A percentile compares a stretch with the other conserved stretches of the same genome.
Evolutionary conservation across 2,888 invertebrate genomes (phyloP).

Genomic region (Oxytorus armatus): DNA sequence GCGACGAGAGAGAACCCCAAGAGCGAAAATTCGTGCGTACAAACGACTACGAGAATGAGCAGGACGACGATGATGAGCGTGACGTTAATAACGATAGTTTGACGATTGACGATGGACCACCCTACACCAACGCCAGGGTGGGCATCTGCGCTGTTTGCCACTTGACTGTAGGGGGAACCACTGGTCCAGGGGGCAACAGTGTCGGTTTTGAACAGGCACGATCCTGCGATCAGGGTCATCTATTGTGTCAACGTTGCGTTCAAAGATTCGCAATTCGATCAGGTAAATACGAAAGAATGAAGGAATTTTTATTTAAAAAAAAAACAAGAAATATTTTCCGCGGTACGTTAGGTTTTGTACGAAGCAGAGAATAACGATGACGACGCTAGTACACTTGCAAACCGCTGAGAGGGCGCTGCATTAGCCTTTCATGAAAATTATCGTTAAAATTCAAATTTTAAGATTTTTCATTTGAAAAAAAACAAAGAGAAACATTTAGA

Average conservation of each 20-base stretch:
- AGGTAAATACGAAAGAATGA: conserved; percentile 69
- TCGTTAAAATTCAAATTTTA: too few relatives aligned
- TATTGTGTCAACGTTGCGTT: conserved; percentile 78
- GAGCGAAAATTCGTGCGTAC: conserved; percentile 48
- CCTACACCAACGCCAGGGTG: conserved; percentile 44
- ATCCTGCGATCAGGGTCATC: conserved; percentile 75
- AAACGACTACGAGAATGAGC: conserved; percentile 60
- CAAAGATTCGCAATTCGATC: conserved; percentile 75
- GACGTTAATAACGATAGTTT: conserved; percentile 63
- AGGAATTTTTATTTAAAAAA: too few relatives aligned
- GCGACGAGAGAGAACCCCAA: conserved; percentile 49
- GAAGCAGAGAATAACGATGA: too few relatives aligned
- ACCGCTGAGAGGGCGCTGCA: too few relatives aligned
- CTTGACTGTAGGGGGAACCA: conserved; percentile 70
- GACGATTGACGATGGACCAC: conserved; percentile 15
- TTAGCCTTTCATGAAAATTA: too few relatives aligned
- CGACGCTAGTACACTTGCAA: too few relatives aligned
- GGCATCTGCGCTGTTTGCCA: conserved; percentile 76
- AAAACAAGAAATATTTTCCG: too few relatives aligned
- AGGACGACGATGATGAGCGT: conserved; percentile 63
- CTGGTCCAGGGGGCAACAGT: conserved; percentile 61
- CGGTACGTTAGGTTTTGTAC: too few relatives aligned
- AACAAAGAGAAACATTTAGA: too few relatives aligned
- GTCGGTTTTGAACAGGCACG: conserved; percentile 71
- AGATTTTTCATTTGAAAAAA: too few relatives aligned